Conservation (phyloP, 2,113 vertebrate species). For the Phocoena phocoena region DNA sequence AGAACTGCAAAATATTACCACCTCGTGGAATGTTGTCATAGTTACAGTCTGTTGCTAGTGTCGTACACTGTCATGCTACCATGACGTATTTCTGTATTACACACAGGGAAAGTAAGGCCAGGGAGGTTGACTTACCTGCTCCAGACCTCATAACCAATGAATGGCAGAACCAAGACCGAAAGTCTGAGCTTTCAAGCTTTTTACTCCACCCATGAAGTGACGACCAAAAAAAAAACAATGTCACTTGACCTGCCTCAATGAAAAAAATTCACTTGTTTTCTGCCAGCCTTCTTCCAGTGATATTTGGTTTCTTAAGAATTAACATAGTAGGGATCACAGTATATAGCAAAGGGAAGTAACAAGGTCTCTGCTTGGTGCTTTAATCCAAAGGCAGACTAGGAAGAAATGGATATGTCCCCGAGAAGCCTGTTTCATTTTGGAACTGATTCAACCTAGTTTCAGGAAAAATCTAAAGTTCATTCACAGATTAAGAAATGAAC, state of each 20-base stretch:
- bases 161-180: constrained; percentile 45
- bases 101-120: constrained; percentile 53
- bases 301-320: constrained; percentile 48
- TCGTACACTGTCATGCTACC: constrained; percentile 48
- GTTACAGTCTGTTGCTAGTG: constrained; percentile 63
- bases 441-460: constrained; percentile 61
- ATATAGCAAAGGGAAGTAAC: constrained; percentile 19
- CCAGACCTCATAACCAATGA: neutral
- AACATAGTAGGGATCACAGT: constrained; percentile 46
- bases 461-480: constrained; percentile 60
- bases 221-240: neutral
- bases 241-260: constrained; percentile 34
- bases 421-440: constrained; percentile 69
- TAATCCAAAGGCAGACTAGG: constrained; percentile 43
- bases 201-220: constrained; percentile 30
- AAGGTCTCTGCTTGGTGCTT: constrained; percentile 48
- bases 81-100: constrained; percentile 40
- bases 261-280: constrained; percentile 34
- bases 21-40: constrained; percentile 47
- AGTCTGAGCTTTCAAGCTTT: constrained; percentile 23
- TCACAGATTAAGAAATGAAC: constrained; percentile 55
- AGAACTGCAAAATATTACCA: constrained; percentile 58
- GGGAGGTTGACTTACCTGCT: constrained; percentile 52
- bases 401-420: constrained; percentile 62
- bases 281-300: constrained; percentile 39